Evolutionary conservation across 2,888 invertebrate species (phyloP).

Genomic region (Myathropa florea): DNA sequence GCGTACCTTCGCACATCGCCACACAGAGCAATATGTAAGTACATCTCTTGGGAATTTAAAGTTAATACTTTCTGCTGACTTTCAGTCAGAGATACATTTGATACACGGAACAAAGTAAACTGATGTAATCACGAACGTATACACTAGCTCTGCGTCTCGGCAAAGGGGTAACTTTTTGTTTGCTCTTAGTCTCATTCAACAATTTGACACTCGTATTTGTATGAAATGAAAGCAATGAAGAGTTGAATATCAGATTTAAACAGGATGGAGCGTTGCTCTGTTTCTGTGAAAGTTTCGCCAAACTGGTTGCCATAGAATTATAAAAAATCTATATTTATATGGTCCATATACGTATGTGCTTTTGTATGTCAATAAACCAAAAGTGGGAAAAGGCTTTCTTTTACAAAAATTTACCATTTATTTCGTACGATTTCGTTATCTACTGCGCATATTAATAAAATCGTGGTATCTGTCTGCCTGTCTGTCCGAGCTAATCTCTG

Average conservation of each 20-base stretch:
- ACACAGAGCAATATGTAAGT: not conserved
- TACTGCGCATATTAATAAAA: no score
- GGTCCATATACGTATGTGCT: no score
- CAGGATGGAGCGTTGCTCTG: not conserved
- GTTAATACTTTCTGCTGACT: constrained; percentile 37
- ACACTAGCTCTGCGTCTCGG: not conserved
- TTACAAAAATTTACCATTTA: no score
- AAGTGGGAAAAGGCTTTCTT: no score
- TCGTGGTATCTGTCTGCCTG: no score
- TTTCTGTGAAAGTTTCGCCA: constrained; percentile 31
- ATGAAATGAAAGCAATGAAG: constrained; percentile 32
- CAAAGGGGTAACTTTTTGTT: constrained; percentile 46
- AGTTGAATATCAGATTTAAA: not conserved
- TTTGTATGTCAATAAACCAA: no score
- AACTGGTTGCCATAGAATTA: constrained; percentile 41
- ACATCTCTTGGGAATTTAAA: constrained; percentile 43
- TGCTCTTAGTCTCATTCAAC: constrained; percentile 35
- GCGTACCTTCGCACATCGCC: not conserved
- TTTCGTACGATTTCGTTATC: no score
- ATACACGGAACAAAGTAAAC: constrained; percentile 42
- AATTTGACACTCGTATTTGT: constrained; percentile 55
- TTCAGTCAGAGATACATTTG: constrained; percentile 16
- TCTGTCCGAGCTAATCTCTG: no score
- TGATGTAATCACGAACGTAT: constrained; percentile 39
- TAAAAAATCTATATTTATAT: no score